Evolutionary conservation across 2,797 vertebrate species (phyloP), one percentile per base, ranked within the genome.

Genomic region (Thalassophryne amazonica): DNA sequence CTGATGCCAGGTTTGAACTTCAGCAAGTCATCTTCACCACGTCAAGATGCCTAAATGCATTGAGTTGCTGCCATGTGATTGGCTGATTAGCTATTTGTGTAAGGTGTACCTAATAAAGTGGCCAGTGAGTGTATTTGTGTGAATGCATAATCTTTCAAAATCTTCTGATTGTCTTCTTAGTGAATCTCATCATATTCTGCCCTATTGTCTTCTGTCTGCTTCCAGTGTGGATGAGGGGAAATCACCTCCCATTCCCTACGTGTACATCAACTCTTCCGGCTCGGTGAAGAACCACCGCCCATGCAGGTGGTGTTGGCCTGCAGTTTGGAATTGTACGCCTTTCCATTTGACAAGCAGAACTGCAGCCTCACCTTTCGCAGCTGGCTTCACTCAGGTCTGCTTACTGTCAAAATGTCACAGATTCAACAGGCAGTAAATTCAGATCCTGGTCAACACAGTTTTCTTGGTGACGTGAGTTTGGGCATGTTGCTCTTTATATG

Each of bases 311-410:
- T 91, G 22, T 84, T 93, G 14, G 89, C 92, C 9, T 94, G 93
- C 60, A 83, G 71, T 49, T 73, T 94, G 68, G 90, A 93, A 78
- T 89, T 92, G 47, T 94, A 91, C 0, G 86, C 93, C 30, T 95
- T 95, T 34, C 94, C 93, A 0, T 95, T 95, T 28, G 93, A 94
- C 75, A 86, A 86, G 81, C 93, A 94, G 83, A 95, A 93, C 73
- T 94, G 93, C 90, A 92, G 90, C 64, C 85, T 94, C 19, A 94
- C 93, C 50, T 94, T 94, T 77, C 91, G 82, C 42, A 94, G 92
- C 69, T 90, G 91, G 88, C 86, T 94, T 17, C 92, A 94, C 68
- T 92, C 93, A 84, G 92, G 93, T 95, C 62, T 41, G 69, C 49
- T 7, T 13, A 23, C 10, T 31, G 13, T 3, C 24, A 22, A 19